Conservation (phyloP, 2,113 vertebrate genomes). For the Raja brachyura region DNA sequence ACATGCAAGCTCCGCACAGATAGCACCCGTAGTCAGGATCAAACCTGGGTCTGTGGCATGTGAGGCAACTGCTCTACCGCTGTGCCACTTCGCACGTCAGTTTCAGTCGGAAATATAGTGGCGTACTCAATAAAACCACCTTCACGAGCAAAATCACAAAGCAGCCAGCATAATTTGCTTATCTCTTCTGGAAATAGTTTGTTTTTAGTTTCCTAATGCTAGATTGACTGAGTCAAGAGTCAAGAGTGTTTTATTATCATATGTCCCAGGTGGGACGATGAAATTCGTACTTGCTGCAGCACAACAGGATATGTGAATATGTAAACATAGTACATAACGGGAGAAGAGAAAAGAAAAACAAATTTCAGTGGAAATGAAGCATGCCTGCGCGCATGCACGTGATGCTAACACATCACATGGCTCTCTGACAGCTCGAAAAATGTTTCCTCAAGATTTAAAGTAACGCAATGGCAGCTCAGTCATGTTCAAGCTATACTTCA, state of each 20-base stretch:
- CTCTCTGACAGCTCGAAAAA: not conserved
- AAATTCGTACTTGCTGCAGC: too few species aligned
- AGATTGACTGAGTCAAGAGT: not conserved
- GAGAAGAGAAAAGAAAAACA: too few species aligned
- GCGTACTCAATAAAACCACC: not conserved
- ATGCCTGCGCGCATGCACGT: not conserved
- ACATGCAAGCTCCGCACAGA: too few species aligned
- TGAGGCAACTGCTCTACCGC: too few species aligned
- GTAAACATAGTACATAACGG: too few species aligned
- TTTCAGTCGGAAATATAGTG: not conserved
- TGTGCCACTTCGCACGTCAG: too few species aligned
- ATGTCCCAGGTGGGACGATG: too few species aligned
- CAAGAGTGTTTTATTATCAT: too few species aligned
- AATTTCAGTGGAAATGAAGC: slow-evolving; percentile 20
- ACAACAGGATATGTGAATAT: too few species aligned
- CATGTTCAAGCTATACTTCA: not conserved
- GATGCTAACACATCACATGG: not conserved
- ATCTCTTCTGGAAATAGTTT: not conserved
- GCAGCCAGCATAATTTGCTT: not conserved
- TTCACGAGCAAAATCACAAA: not conserved
- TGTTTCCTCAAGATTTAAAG: not conserved
- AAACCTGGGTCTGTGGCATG: too few species aligned
- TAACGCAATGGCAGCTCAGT: not conserved
- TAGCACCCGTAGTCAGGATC: too few species aligned
- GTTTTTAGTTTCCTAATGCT: not conserved